Evolutionary conservation across 2,113 vertebrate species (phyloP).

Genomic region (Aix galericulata): DNA sequence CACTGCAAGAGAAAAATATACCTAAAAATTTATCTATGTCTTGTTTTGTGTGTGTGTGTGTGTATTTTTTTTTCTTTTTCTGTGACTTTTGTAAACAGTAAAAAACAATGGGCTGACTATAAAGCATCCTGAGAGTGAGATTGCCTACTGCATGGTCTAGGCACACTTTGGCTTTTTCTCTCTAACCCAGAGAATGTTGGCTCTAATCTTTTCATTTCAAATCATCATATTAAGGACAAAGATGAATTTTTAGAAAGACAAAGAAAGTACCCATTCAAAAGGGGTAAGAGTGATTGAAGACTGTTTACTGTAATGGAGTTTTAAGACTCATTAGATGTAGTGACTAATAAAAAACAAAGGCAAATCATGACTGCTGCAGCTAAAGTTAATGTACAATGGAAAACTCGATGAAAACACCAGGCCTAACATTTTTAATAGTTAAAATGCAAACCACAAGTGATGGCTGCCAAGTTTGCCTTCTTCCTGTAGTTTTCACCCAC

Average conservation of each 20-base stretch:
- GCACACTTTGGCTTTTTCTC: background rate
- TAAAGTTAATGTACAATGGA: background rate
- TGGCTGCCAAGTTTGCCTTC: background rate
- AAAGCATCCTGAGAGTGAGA: background rate
- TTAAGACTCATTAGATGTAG: background rate
- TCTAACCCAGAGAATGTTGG: background rate
- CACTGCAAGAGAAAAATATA: background rate
- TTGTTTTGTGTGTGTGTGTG: background rate
- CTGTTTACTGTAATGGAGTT: background rate
- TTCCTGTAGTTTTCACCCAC: slow-evolving; percentile 31
- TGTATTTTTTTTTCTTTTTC: background rate
- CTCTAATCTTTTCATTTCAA: background rate
- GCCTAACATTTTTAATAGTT: slow-evolving; percentile 1
- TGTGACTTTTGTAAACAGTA: background rate
- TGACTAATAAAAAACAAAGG: background rate
- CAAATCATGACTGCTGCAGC: background rate
- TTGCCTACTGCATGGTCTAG: background rate
- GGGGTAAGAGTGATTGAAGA: background rate
- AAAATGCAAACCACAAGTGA: slow-evolving; percentile 4
- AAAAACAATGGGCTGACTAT: background rate
- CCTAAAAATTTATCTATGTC: background rate
- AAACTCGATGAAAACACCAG: slow-evolving; percentile 6
- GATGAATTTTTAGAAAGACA: background rate
- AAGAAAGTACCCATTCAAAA: background rate
- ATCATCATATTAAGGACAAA: background rate